These are phyloP conservation scores for Paracanthobrama guichenoti DNA, from an alignment of 2,113 vertebrate species.

Conservation along the genomic window DNA sequence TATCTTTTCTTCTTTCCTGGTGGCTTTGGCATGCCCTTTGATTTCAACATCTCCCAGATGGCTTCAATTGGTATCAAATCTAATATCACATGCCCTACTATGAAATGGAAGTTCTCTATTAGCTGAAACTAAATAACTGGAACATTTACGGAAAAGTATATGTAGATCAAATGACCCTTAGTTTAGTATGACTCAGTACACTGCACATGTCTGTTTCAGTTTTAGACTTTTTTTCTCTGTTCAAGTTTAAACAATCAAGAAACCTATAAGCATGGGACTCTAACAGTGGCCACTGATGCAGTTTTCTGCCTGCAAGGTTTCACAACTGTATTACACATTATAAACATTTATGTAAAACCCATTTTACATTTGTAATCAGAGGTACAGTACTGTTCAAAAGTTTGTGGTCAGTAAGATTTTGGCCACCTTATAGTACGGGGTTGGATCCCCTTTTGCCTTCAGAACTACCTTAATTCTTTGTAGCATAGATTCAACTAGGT, in stretches of 20 bases:
- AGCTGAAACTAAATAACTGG: conserved; percentile 47
- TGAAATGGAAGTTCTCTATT: conserved; percentile 57
- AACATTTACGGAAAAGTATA: conserved; percentile 40
- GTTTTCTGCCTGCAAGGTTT: background rate
- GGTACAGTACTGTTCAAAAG: background rate
- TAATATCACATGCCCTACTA: conserved; percentile 54
- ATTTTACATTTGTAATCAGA: background rate
- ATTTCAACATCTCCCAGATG: conserved; percentile 57
- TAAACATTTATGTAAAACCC: background rate
- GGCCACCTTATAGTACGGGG: no score
- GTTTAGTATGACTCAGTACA: conserved; percentile 44
- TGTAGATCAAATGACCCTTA: conserved; percentile 20
- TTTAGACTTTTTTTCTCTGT: background rate
- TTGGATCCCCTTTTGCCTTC: no score
- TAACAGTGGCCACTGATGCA: background rate
- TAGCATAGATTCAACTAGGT: no score
- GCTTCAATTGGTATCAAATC: conserved; percentile 61
- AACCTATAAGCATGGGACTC: background rate
- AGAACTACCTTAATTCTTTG: no score
- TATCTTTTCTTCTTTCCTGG: conserved; percentile 51
- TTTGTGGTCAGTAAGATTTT: background rate
- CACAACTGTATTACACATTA: background rate
- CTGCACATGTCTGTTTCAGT: conserved; percentile 27
- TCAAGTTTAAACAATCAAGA: conserved; percentile 14
- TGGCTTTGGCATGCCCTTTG: conserved; percentile 53